Base-by-base conservation (phyloP, 2,797 vertebrate species). In the Enoplosus armatus region DNA sequence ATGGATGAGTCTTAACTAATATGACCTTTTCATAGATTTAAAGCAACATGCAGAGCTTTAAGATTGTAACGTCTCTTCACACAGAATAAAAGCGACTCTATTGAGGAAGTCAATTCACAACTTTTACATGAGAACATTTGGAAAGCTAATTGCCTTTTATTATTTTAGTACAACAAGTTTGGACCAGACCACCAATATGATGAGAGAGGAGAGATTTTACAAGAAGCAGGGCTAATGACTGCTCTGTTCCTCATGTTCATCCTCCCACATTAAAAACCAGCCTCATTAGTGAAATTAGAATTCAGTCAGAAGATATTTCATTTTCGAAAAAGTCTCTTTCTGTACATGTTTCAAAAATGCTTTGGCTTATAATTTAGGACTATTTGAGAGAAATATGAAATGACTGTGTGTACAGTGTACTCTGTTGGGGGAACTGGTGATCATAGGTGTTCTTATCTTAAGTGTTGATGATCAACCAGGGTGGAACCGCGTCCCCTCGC, bases 381-480 rank as follows among this genome's bases (percentile, higher is more conserved):
- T 15, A 20, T 50, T 66, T 67, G 1, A 27, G 4, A 79, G 66
- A 10, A 5, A 12, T 9, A 24, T 33, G 6, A 18, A 39, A 15
- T 15, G 9, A 51, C 4, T 5, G 4, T n/a, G 8, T 72, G 24
- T n/a, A 22, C 0, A 18, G 16, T 20, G 39, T 33, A 3, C 18
- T 20, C 26, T 59, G 22, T 24, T 14, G 6, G 27, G 20, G 16
- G n/a, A 64, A 67, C 2, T 18, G 27, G 66, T 55, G 26, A 75
- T 51, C 2, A 0, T 1, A 3, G 12, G n/a, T 37, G 10, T 59
- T 61, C 76, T 82, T 85, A 82, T 91, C 85, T 75, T 0, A 0
- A 31, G 58, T 50, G 87, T 88, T 70, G 70, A 92, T 90, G 79
- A 92, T 84, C 63, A 85, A 85, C 90, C 69, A 48, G 71, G 29